Conservation (phyloP, 2,888 invertebrate genomes). For the Xestobium rufovillosum region DNA sequence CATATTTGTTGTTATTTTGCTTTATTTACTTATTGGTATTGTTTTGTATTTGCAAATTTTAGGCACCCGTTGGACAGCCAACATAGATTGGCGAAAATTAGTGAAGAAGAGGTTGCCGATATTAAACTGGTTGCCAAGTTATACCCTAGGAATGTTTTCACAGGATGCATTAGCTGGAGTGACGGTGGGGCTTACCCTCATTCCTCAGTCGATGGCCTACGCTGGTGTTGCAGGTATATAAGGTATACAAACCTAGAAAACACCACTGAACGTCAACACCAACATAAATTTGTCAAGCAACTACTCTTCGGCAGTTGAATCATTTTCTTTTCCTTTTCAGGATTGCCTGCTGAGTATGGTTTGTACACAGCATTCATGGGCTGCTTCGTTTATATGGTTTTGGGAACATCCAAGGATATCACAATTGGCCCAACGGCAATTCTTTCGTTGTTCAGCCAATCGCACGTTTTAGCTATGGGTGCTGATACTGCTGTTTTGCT, state of each 20-base stretch:
- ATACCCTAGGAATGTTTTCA: slow-evolving; percentile 55
- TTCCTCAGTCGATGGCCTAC: slow-evolving; percentile 79
- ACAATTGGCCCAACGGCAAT: slow-evolving; percentile 85
- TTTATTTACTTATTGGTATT: no score
- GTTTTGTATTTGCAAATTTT: no score
- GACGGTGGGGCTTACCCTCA: slow-evolving; percentile 75
- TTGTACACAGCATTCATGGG: slow-evolving; percentile 54
- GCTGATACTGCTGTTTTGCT: slow-evolving; percentile 64
- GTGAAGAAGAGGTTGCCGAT: slow-evolving; percentile 57
- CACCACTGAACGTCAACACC: no score
- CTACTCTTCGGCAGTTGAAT: no score
- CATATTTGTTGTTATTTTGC: no score
- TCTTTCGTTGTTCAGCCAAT: slow-evolving; percentile 72
- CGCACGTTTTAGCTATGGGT: slow-evolving; percentile 54
- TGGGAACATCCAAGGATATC: slow-evolving; percentile 50
- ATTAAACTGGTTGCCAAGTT: slow-evolving; percentile 65
- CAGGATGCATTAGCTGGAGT: slow-evolving; percentile 79
- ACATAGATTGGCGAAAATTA: slow-evolving; percentile 32
- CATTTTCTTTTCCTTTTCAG: slow-evolving; percentile 24
- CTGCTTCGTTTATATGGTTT: slow-evolving; percentile 48
- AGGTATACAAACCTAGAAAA: no score
- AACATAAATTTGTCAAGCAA: no score
- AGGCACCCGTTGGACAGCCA: no score
- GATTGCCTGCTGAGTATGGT: slow-evolving; percentile 48
- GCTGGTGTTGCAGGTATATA: slow-evolving; percentile 65